A percentile compares a stretch with the other conserved stretches of the same genome.
Conservation (phyloP, 2,113 vertebrate species). For the Muntiacus reevesi region DNA sequence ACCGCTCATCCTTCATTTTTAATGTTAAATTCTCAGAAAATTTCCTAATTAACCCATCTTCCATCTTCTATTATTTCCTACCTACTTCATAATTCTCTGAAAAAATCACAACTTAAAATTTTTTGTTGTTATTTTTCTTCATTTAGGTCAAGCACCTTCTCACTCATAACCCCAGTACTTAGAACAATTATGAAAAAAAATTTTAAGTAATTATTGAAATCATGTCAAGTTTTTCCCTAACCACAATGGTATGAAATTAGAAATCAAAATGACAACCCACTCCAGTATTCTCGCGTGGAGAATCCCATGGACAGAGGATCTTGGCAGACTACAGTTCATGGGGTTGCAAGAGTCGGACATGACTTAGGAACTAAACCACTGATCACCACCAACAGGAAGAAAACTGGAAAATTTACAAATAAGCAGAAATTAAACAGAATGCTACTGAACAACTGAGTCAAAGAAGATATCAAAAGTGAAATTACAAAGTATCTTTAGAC, state of each 20-base stretch:
- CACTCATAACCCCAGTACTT: background rate
- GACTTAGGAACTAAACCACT: background rate
- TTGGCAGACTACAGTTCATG: background rate
- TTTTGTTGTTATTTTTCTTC: background rate
- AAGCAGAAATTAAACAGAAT: background rate
- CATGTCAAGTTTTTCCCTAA: background rate
- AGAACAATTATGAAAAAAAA: background rate
- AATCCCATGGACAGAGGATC: background rate
- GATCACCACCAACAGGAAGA: background rate
- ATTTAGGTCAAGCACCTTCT: background rate
- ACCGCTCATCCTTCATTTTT: background rate
- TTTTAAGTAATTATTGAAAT: background rate
- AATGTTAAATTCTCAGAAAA: background rate
- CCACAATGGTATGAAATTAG: background rate
- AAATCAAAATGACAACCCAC: background rate
- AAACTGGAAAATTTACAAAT: background rate
- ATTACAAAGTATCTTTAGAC: background rate
- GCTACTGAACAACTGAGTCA: background rate
- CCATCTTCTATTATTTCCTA: background rate
- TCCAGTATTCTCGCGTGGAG: background rate
- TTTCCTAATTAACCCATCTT: background rate
- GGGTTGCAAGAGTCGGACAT: rapidly evolving
- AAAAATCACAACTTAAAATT: background rate
- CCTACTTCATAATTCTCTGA: background rate
- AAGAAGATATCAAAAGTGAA: background rate